Percentiles rank a stretch among this genome's conserved stretches.
phyloP scores from a whole-genome alignment of 2,113 vertebrate species.

The Myodes glareolus region DNA sequence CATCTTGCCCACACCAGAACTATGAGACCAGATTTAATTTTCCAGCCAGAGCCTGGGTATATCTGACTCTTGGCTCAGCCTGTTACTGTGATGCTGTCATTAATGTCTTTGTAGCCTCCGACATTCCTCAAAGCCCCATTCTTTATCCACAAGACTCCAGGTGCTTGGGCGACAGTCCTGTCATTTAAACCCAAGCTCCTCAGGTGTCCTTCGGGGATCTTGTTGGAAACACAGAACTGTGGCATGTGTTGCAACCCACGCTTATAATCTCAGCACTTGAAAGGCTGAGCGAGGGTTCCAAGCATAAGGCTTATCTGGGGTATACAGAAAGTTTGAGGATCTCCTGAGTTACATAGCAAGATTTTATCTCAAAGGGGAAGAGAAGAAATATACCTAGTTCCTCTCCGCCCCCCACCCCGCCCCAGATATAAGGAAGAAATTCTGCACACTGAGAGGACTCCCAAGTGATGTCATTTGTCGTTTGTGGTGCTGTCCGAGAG shows the following conservation, averaged over 20 bases:
- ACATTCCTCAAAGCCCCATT: not conserved
- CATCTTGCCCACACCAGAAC: conserved; percentile 55
- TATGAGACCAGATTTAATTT: conserved; percentile 70
- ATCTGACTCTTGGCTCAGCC: not conserved
- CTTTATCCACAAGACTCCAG: not conserved
- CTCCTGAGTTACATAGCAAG: not conserved
- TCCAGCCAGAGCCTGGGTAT: not conserved
- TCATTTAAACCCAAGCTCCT: not conserved
- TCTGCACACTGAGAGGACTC: not conserved
- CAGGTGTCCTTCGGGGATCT: not conserved
- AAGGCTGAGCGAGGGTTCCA: not conserved
- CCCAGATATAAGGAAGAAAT: not conserved
- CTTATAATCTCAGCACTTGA: not conserved
- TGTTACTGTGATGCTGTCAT: not conserved
- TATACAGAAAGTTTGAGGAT: not conserved
- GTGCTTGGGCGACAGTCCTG: not conserved
- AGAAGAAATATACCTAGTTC: no score
- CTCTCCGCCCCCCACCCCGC: not conserved
- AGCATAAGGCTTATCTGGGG: not conserved
- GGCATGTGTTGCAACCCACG: not conserved
- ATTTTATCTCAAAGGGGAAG: no score
- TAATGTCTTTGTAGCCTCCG: not conserved
- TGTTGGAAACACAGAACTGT: not conserved
- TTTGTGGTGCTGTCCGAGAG: not conserved
- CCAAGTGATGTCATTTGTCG: not conserved